These are phyloP conservation scores for Ganaspis brasiliensis DNA, from an alignment of 2,888 invertebrate species.

Conservation along the genomic window DNA sequence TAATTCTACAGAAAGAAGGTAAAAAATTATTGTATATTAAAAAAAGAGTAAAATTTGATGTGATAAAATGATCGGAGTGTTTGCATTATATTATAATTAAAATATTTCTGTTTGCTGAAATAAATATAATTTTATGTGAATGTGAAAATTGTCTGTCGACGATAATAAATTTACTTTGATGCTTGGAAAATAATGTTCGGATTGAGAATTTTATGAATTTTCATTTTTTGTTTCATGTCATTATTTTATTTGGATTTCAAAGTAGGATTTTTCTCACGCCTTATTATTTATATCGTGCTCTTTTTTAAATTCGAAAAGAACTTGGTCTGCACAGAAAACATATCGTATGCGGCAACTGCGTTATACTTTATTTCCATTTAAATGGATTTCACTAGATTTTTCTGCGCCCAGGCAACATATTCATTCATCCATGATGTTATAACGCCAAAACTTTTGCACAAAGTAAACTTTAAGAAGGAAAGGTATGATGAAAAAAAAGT, in stretches of 20 bases:
- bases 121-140: not conserved
- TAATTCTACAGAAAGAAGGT: not conserved
- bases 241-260: too few relatives aligned
- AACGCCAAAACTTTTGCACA: conserved; percentile 22
- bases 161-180: conserved; percentile 1
- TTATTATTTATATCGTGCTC: conserved; percentile 15
- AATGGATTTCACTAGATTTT: conserved; percentile 48
- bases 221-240: too few relatives aligned
- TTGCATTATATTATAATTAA: not conserved
- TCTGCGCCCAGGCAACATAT: conserved; percentile 20
- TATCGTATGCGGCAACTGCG: conserved; percentile 27
- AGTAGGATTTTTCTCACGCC: too few relatives aligned
- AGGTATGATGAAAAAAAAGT: conserved; percentile 8
- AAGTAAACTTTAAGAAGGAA: not conserved
- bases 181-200: not conserved
- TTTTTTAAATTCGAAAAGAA: not conserved
- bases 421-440: conserved; percentile 24
- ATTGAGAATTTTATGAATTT: too few relatives aligned
- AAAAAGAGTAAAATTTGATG: not conserved
- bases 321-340: not conserved
- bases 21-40: not conserved
- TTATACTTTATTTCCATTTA: conserved; percentile 50
- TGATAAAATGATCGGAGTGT: conserved; percentile 10
- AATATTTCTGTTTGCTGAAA: not conserved
- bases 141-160: not conserved